These are phyloP conservation scores for Sarcophaga variegata DNA, from an alignment of 2,888 invertebrate genomes.

Conservation along the genomic window DNA sequence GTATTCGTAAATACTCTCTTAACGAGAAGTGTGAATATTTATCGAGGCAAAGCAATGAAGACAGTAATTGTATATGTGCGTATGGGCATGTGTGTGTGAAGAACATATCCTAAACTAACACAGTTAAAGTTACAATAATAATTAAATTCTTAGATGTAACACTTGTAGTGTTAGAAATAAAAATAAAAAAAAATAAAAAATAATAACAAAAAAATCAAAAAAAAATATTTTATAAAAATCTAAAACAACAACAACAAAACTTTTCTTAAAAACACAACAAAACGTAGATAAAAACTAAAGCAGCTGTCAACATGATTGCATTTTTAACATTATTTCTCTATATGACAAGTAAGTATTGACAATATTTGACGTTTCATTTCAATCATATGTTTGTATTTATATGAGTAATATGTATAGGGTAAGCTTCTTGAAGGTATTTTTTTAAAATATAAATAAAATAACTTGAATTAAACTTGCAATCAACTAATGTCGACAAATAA, in stretches of 20 bases:
- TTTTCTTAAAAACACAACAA: not conserved
- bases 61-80: too few species aligned
- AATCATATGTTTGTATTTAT: not conserved
- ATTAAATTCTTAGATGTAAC: constrained; percentile 3
- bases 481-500: too few species aligned
- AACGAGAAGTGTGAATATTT: too few species aligned
- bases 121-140: too few species aligned
- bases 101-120: too few species aligned
- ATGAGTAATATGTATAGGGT: too few species aligned
- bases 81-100: too few species aligned
- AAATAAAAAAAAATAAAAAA: constrained; percentile 4
- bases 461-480: too few species aligned
- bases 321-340: constrained; percentile 80
- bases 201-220: not conserved
- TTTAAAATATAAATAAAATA: too few species aligned
- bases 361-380: constrained; percentile 53
- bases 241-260: constrained; percentile 9
- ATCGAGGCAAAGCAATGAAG: too few species aligned
- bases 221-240: constrained; percentile 24
- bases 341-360: constrained; percentile 80
- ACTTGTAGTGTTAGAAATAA: too few species aligned
- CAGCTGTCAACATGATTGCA: constrained; percentile 79
- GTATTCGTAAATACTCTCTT: not conserved
- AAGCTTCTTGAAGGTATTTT: too few species aligned
- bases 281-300: not conserved